Evolutionary conservation across 2,113 vertebrate species (phyloP).

Genomic region (Drymodes brunneopygia): DNA sequence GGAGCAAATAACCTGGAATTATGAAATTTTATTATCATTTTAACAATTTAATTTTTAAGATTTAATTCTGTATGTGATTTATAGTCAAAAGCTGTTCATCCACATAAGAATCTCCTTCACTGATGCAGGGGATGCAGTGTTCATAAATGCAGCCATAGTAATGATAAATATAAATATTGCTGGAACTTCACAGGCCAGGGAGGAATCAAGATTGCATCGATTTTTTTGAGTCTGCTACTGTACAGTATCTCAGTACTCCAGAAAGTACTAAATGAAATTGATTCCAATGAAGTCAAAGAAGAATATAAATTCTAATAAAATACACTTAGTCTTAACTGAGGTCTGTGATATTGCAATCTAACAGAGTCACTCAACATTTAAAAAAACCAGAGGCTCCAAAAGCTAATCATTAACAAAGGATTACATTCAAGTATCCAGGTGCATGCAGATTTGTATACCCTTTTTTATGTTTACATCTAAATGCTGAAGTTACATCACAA

Average conservation of each 20-base stretch:
- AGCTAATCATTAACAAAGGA: background rate
- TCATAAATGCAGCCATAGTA: background rate
- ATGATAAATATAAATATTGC: background rate
- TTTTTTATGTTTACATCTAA: background rate
- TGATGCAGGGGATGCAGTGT: rapidly evolving
- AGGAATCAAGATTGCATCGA: background rate
- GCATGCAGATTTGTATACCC: background rate
- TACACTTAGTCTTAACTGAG: background rate
- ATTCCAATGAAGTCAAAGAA: background rate
- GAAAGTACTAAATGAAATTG: background rate
- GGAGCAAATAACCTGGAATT: background rate
- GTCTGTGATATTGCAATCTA: background rate
- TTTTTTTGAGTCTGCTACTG: background rate
- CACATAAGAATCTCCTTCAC: background rate
- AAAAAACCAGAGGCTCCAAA: background rate
- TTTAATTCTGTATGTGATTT: background rate
- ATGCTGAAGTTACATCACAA: background rate
- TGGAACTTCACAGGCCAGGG: background rate
- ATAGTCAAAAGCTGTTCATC: background rate
- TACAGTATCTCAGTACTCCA: background rate
- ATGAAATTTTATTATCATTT: background rate
- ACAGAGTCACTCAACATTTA: background rate
- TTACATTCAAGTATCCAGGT: background rate
- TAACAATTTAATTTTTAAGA: background rate
- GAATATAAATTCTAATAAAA: background rate